Conservation (phyloP, 2,888 invertebrate genomes). For the Adelphocoris suturalis region DNA sequence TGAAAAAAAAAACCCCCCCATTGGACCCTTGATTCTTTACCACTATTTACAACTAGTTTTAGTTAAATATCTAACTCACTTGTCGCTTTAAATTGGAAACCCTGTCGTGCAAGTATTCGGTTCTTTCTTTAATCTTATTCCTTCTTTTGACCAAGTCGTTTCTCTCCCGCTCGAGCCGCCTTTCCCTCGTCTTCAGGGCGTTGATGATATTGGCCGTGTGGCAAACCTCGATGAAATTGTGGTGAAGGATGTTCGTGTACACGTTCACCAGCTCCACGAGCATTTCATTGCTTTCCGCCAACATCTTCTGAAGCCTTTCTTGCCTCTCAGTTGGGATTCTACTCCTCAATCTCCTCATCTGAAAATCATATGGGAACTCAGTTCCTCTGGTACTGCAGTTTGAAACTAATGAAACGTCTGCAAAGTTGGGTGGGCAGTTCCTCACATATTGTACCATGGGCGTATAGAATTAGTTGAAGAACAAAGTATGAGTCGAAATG, state of each 20-base stretch:
- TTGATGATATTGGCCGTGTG: constrained; percentile 59
- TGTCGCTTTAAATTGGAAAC: constrained; percentile 58
- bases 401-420: no score
- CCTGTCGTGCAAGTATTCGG: constrained; percentile 62
- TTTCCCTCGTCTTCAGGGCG: constrained; percentile 53
- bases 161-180: constrained; percentile 18
- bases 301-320: constrained; percentile 52
- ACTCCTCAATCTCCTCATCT: constrained; percentile 40
- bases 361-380: not conserved
- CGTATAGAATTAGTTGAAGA: no score
- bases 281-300: constrained; percentile 32
- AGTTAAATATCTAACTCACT: not conserved
- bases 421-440: no score
- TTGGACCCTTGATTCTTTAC: no score
- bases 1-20: no score
- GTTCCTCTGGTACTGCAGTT: no score
- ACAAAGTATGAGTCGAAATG: no score
- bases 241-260: constrained; percentile 61
- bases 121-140: constrained; percentile 58
- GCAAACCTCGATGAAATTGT: constrained; percentile 67
- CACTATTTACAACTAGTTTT: no score
- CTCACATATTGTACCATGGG: no score
- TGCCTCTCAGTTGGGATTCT: constrained; percentile 46
- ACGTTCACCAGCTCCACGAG: constrained; percentile 62
- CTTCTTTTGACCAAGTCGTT: constrained; percentile 48